Conservation (phyloP, 2,113 vertebrate genomes). For the Lanius collurio region DNA sequence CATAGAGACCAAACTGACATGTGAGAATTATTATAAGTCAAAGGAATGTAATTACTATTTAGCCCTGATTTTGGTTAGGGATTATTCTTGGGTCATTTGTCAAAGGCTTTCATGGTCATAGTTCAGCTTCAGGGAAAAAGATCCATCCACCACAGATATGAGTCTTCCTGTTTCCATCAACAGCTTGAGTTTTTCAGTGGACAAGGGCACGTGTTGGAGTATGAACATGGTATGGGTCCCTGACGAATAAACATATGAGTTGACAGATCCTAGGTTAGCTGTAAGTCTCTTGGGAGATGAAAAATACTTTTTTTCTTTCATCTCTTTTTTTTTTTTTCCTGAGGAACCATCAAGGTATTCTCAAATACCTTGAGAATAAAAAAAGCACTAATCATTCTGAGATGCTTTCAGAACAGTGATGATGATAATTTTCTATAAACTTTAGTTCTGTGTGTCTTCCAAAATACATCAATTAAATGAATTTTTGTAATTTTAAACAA, state of each 20-base stretch:
- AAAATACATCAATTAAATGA: not conserved
- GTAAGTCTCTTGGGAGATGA: not conserved
- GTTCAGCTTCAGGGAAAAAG: not conserved
- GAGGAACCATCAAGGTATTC: not conserved
- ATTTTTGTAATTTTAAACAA: not conserved
- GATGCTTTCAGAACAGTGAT: not conserved
- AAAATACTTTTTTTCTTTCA: not conserved
- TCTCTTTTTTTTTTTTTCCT: not conserved
- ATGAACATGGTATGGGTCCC: not conserved
- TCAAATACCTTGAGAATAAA: not conserved
- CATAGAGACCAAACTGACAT: not conserved
- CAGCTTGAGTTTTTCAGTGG: not conserved
- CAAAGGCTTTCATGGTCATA: not conserved
- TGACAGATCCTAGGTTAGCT: not conserved
- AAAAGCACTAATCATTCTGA: not conserved
- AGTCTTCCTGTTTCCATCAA: not conserved
- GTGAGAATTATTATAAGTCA: not conserved
- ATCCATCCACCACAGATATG: accelerated
- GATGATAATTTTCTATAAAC: not conserved
- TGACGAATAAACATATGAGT: not conserved
- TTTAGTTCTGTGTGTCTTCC: not conserved
- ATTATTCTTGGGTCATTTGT: not conserved
- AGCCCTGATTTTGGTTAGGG: not conserved
- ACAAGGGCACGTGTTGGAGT: not conserved
- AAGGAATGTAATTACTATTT: not conserved